These are phyloP conservation scores for Chalcis sispes DNA, from an alignment of 2,888 invertebrate species.

Conservation along the genomic window DNA sequence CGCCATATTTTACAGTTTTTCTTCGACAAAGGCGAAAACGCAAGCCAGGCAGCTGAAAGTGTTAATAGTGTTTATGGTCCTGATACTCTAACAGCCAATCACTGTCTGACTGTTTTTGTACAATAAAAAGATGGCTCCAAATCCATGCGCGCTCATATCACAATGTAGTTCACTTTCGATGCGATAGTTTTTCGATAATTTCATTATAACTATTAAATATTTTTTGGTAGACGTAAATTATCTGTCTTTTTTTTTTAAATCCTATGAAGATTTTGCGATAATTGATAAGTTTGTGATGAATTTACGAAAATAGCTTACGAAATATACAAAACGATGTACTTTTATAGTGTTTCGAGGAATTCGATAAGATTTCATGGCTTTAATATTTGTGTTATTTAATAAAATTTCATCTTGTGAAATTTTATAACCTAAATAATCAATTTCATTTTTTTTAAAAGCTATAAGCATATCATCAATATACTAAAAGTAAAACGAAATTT, in stretches of 20 bases:
- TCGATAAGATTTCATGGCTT: slow-evolving; percentile 13
- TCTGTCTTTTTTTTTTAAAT: slow-evolving; percentile 7
- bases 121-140: too few species aligned
- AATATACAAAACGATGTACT: slow-evolving; percentile 33
- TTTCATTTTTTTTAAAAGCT: slow-evolving; percentile 21
- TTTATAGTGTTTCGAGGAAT: slow-evolving; percentile 25
- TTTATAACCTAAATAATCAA: slow-evolving; percentile 47
- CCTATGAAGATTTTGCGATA: slow-evolving; percentile 15
- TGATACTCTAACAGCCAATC: too few species aligned
- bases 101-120: too few species aligned
- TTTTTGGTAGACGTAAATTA: background rate
- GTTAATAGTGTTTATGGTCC: too few species aligned
- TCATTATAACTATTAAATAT: too few species aligned
- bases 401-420: slow-evolving; percentile 12
- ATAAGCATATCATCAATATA: slow-evolving; percentile 54
- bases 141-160: too few species aligned
- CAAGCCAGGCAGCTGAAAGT: too few species aligned
- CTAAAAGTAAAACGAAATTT: slow-evolving; percentile 35
- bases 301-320: slow-evolving; percentile 26
- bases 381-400: slow-evolving; percentile 6
- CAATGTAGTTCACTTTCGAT: too few species aligned
- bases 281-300: slow-evolving; percentile 28
- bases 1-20: too few species aligned
- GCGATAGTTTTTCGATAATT: too few species aligned
- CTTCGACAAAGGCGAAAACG: too few species aligned